Conservation (phyloP, 2,113 vertebrate species). For the Psettodes erumei region DNA sequence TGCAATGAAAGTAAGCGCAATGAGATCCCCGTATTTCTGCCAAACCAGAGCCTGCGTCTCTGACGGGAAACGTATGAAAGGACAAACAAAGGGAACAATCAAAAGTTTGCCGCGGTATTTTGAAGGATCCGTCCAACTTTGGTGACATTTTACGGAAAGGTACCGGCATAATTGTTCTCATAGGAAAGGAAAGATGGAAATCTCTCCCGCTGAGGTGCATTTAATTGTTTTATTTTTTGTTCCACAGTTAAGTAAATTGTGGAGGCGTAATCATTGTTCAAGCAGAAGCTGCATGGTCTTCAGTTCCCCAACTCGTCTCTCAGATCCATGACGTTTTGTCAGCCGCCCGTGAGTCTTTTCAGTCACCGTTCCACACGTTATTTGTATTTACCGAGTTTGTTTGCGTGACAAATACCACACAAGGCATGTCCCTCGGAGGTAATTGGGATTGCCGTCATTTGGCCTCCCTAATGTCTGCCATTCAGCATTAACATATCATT, state of each 20-base stretch:
- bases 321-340: conserved; percentile 65
- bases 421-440: conserved; percentile 62
- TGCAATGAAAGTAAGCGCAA: conserved; percentile 34
- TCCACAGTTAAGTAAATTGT: conserved; percentile 27
- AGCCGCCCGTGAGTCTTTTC: conserved; percentile 56
- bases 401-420: conserved; percentile 71
- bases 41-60: conserved; percentile 13
- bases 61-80: conserved; percentile 38
- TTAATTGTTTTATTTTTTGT: neutral
- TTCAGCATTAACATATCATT: conserved; percentile 82
- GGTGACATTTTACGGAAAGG: conserved; percentile 32
- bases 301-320: conserved; percentile 13
- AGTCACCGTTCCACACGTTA: conserved; percentile 44
- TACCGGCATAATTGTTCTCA: conserved; percentile 53
- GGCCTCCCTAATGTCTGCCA: conserved; percentile 71
- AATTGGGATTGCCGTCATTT: conserved; percentile 75
- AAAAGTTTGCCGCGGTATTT: conserved; percentile 44
- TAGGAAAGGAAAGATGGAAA: conserved; percentile 30
- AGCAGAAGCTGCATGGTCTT: conserved; percentile 25
- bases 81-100: conserved; percentile 40
- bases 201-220: conserved; percentile 1
- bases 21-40: conserved; percentile 20
- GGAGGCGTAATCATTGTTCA: conserved; percentile 48
- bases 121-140: conserved; percentile 10
- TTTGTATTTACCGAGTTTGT: conserved; percentile 76